These are phyloP conservation scores for Pogonus chalceus DNA, from an alignment of 1,140 invertebrate species.

Conservation along the genomic window DNA sequence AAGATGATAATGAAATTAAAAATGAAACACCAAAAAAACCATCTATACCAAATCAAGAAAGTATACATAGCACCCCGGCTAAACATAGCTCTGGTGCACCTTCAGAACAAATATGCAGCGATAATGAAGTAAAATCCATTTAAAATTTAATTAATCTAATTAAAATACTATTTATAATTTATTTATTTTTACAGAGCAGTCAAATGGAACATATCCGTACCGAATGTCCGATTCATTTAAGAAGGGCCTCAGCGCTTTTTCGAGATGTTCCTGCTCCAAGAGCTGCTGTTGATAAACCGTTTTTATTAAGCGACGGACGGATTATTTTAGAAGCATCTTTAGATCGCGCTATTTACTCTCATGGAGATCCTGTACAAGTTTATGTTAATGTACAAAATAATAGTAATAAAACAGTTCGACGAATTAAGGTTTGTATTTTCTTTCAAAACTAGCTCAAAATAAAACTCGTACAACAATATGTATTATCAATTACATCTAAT, in stretches of 20 bases:
- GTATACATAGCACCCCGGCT: background rate
- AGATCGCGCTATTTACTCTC: conserved; percentile 86
- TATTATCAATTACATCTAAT: too few species aligned
- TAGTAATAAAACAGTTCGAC: conserved; percentile 87
- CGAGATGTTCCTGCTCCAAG: conserved; percentile 21
- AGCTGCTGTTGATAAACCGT: conserved; percentile 46
- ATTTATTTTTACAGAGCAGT: background rate
- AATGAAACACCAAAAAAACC: background rate
- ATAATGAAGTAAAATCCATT: background rate
- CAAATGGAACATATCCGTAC: background rate
- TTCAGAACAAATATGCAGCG: background rate
- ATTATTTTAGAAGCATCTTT: conserved; percentile 77
- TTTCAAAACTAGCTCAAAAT: too few species aligned
- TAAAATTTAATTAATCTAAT: too few species aligned
- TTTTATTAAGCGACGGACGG: conserved; percentile 53
- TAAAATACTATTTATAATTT: background rate
- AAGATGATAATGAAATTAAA: background rate
- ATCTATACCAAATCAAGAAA: background rate
- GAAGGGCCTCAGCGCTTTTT: conserved; percentile 12
- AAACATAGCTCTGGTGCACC: background rate
- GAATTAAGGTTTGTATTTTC: conserved; percentile 64
- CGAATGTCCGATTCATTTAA: background rate
- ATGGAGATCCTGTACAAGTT: conserved; percentile 84
- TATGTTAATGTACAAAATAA: conserved; percentile 86
- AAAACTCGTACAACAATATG: too few species aligned